phyloP scores from a whole-genome alignment of 2,888 invertebrate species.

The Noctua fimbriata region DNA sequence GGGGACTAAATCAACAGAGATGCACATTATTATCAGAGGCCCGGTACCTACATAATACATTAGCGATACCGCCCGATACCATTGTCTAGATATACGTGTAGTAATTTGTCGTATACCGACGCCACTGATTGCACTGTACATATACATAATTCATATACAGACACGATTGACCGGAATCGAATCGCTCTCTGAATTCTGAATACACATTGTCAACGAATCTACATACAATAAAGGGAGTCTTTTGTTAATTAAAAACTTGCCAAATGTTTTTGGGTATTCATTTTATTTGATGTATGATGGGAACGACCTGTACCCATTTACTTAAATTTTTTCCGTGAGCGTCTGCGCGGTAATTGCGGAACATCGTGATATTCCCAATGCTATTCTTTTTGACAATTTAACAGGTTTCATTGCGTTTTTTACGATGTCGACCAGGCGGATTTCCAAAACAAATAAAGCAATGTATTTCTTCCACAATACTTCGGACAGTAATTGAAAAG shows the following conservation, averaged over 20 bases:
- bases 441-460: background rate
- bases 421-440: background rate
- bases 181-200: conserved; percentile 57
- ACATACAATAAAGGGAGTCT: conserved; percentile 61
- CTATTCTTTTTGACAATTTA: background rate
- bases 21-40: conserved; percentile 58
- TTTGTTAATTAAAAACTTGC: conserved; percentile 59
- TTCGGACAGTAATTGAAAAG: background rate
- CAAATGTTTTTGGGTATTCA: conserved; percentile 22
- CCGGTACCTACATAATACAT: conserved; percentile 57
- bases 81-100: conserved; percentile 69
- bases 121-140: conserved; percentile 63
- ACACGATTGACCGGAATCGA: conserved; percentile 62
- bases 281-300: conserved; percentile 21
- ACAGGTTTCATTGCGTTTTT: background rate
- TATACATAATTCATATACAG: conserved; percentile 69
- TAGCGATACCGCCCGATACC: conserved; percentile 58
- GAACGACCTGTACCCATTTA: background rate
- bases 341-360: background rate
- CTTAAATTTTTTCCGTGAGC: background rate
- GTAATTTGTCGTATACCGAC: conserved; percentile 65
- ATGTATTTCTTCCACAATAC: background rate
- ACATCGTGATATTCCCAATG: background rate
- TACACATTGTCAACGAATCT: conserved; percentile 57
- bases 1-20: conserved; percentile 51